phyloP scores from a whole-genome alignment of 2,113 vertebrate genomes.

The Halcyon malimbica region DNA sequence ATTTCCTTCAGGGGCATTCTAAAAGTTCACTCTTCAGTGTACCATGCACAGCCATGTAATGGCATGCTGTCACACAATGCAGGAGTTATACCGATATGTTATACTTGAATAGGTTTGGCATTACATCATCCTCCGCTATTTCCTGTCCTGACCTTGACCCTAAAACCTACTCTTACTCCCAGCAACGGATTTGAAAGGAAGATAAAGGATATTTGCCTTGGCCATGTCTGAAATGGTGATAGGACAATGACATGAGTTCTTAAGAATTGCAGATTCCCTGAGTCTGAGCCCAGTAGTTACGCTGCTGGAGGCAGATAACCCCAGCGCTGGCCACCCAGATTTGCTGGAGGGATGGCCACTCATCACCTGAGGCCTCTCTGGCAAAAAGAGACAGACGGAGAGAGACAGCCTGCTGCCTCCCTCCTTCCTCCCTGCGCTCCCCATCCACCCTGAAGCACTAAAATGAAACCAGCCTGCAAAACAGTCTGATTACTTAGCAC shows the following conservation, averaged over 20 bases:
- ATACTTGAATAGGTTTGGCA: constrained; percentile 27
- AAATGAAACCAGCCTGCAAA: background rate
- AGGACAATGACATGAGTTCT: background rate
- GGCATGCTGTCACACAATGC: background rate
- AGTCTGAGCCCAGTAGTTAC: background rate
- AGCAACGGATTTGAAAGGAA: background rate
- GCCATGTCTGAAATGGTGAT: background rate
- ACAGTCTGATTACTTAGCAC: background rate
- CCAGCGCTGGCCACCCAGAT: background rate
- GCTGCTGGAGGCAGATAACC: background rate
- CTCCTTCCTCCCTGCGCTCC: background rate
- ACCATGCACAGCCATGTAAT: background rate
- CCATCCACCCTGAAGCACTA: background rate
- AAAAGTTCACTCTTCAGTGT: background rate
- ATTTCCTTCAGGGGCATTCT: background rate
- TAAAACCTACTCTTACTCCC: background rate
- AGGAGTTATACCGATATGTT: background rate
- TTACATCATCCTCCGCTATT: constrained; percentile 68
- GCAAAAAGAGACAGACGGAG: background rate
- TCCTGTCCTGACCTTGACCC: constrained; percentile 63
- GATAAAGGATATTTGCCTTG: constrained; percentile 15
- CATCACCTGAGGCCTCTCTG: background rate
- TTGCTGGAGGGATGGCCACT: background rate
- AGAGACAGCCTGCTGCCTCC: background rate
- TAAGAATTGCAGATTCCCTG: background rate